Conservation (phyloP, 35 echinoderm and acorn worm species). For the Hemicentrotus pulcherrimus region DNA sequence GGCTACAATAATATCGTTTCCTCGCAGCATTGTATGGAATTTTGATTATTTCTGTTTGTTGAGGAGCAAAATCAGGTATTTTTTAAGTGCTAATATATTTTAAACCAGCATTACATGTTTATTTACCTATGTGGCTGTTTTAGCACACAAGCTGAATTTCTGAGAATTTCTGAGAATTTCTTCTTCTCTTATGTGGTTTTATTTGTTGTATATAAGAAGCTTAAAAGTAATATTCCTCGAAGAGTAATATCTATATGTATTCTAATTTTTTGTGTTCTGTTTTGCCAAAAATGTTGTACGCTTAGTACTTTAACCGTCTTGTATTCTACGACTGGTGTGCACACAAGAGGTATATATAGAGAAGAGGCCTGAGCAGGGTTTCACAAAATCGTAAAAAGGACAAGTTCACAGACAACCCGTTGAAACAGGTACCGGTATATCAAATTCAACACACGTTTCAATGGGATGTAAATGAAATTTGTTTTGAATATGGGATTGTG, state of each 20-base stretch:
- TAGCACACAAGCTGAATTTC: neutral
- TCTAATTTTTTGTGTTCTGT: neutral
- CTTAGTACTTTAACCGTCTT: neutral
- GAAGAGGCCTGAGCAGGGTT: neutral
- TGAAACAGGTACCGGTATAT: too few relatives aligned
- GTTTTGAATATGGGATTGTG: too few relatives aligned
- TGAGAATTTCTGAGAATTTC: neutral
- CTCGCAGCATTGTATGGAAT: neutral
- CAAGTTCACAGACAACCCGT: too few relatives aligned
- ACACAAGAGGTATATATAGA: neutral
- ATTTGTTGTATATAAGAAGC: constrained; percentile 42
- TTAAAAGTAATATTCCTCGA: constrained; percentile 6
- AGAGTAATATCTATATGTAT: constrained; percentile 6
- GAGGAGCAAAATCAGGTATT: constrained; percentile 14
- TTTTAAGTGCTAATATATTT: constrained; percentile 30
- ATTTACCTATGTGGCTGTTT: neutral
- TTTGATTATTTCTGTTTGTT: neutral
- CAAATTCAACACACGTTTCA: too few relatives aligned
- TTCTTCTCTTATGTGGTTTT: neutral
- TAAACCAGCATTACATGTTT: constrained; percentile 5
- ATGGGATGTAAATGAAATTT: too few relatives aligned
- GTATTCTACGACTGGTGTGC: neutral
- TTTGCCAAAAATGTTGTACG: neutral
- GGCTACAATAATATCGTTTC: neutral
- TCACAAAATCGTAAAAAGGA: neutral